Evolutionary conservation across 2,113 vertebrate species (phyloP).

Genomic region (Pelodiscus sinensis): DNA sequence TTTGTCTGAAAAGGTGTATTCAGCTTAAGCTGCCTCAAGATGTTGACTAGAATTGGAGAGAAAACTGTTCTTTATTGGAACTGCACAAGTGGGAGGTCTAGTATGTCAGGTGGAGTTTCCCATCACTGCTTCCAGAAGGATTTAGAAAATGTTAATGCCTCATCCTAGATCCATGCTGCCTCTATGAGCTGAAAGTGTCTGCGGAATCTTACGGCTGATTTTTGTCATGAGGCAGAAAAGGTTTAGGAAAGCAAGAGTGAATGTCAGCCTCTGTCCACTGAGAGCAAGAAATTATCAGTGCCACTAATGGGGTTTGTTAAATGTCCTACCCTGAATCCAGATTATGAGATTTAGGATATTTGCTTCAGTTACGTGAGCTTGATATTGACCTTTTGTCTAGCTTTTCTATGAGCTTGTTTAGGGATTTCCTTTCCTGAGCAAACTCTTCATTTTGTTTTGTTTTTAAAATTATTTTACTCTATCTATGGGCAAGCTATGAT

Average conservation of each 20-base stretch:
- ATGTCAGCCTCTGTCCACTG: neutral
- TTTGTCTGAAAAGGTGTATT: neutral
- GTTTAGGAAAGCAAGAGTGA: neutral
- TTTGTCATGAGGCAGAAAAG: no score
- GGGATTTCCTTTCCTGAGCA: neutral
- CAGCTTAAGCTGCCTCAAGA: neutral
- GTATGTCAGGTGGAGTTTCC: neutral
- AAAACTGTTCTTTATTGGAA: neutral
- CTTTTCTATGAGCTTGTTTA: neutral
- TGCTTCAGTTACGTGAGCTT: neutral
- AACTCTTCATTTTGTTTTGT: rapidly evolving
- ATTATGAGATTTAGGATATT: neutral
- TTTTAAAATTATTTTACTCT: neutral
- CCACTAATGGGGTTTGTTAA: neutral
- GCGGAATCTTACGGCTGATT: no score
- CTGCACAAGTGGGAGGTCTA: neutral
- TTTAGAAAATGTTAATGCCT: rapidly evolving
- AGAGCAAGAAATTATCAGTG: neutral
- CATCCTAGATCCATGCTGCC: neutral
- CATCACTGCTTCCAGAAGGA: neutral
- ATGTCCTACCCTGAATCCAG: neutral
- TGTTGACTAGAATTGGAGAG: neutral
- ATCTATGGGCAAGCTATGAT: neutral
- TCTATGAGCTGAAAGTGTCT: no score
- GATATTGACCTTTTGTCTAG: neutral